Conservation (phyloP, 2,888 invertebrate genomes). For the Eledone cirrhosa region DNA sequence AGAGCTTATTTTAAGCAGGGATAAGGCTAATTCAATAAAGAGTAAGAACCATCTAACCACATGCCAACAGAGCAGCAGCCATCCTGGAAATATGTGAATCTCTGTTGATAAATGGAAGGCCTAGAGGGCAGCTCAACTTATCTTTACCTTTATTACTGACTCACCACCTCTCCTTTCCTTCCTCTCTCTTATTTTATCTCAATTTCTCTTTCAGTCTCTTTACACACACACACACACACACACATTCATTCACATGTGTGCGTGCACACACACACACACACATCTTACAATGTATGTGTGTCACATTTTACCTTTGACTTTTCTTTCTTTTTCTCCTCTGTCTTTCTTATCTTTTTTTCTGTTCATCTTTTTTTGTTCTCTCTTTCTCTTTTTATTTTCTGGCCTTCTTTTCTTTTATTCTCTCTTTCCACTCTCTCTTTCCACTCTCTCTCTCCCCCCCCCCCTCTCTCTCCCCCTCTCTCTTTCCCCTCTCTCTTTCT, state of each 20-base stretch:
- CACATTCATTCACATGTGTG: no score
- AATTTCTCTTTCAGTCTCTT: neutral
- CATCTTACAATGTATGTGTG: no score
- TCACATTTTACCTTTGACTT: neutral
- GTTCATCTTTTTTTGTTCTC: neutral
- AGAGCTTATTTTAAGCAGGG: no score
- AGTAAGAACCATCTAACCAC: no score
- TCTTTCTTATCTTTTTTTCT: neutral
- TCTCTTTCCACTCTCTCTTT: neutral
- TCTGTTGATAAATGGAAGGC: no score
- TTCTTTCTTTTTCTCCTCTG: neutral
- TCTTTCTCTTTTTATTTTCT: neutral
- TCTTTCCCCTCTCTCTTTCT: neutral
- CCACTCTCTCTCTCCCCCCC: neutral
- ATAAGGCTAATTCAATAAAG: no score
- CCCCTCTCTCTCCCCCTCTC: neutral
- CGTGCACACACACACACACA: no score
- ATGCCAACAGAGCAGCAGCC: no score
- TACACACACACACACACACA: no score
- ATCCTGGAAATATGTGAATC: no score
- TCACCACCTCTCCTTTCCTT: neutral
- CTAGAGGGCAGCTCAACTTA: no score
- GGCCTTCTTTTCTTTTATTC: neutral
- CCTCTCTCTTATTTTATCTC: neutral
- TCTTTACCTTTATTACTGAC: neutral